Evolutionary conservation across 2,888 invertebrate genomes (phyloP).

Genomic region (Empis stercorea): DNA sequence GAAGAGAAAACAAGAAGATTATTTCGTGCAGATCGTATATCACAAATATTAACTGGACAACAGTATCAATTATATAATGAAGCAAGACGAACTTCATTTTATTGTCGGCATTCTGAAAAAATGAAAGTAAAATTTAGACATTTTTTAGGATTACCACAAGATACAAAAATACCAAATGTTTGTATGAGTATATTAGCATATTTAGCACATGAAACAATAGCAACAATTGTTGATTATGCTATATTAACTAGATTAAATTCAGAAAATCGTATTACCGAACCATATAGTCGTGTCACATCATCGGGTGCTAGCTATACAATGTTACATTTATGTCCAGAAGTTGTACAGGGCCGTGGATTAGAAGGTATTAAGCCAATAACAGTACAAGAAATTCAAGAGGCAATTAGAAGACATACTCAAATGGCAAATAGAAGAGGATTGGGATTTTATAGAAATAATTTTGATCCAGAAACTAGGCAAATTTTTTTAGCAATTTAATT

Average conservation of each 20-base stretch:
- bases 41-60: conserved; percentile 40
- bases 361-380: conserved; percentile 59
- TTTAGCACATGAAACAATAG: conserved; percentile 81
- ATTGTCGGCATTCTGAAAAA: conserved; percentile 39
- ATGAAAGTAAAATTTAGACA: conserved; percentile 45
- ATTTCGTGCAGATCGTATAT: conserved; percentile 48
- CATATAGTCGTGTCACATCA: conserved; percentile 48
- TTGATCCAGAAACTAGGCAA: conserved; percentile 27
- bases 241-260: conserved; percentile 68
- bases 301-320: conserved; percentile 31
- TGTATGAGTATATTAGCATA: conserved; percentile 71
- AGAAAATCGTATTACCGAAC: conserved; percentile 52
- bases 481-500: conserved; percentile 29
- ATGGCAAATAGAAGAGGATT: conserved; percentile 26
- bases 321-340: conserved; percentile 36
- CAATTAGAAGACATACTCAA: conserved; percentile 50
- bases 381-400: conserved; percentile 72
- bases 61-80: conserved; percentile 68
- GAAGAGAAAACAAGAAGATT: conserved; percentile 32
- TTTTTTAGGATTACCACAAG: conserved; percentile 50
- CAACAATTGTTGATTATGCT: conserved; percentile 74
- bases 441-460: conserved; percentile 28
- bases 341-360: conserved; percentile 41
- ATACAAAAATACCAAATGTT: conserved; percentile 45
- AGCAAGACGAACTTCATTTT: conserved; percentile 65